Evolutionary conservation across 2,113 vertebrate species (phyloP).

Genomic region (Hydrochoerus hydrochaeris): DNA sequence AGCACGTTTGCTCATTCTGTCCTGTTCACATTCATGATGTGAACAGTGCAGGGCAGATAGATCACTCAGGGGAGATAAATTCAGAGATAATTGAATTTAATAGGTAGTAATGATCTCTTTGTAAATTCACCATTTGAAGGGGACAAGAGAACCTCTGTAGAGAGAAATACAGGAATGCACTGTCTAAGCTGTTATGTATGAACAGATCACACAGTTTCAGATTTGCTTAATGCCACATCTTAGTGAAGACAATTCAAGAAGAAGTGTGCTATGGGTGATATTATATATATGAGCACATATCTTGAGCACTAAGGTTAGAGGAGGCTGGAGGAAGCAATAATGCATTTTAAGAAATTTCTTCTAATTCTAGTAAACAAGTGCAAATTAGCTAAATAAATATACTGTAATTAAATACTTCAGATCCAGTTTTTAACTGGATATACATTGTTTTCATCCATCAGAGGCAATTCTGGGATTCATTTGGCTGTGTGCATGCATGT

Average conservation of each 20-base stretch:
- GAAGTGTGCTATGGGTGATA: neutral
- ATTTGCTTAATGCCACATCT: neutral
- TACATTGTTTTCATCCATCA: neutral
- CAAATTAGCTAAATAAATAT: neutral
- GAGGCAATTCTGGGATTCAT: neutral
- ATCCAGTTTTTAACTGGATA: neutral
- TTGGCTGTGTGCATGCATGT: neutral
- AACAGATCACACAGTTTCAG: neutral
- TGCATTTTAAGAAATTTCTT: neutral
- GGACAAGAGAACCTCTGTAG: neutral
- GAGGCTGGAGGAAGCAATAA: neutral
- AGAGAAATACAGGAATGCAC: neutral
- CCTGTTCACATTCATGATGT: neutral
- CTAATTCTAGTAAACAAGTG: neutral
- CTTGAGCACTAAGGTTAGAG: neutral
- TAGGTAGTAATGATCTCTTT: neutral
- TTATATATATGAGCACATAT: neutral
- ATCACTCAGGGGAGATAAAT: neutral
- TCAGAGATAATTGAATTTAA: neutral
- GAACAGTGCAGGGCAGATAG: neutral
- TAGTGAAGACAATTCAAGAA: neutral
- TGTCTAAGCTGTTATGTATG: neutral
- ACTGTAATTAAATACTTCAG: conserved; percentile 5
- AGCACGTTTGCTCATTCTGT: neutral
- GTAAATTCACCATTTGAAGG: neutral